Base-by-base conservation (phyloP, 2,113 vertebrate species). In the Piliocolobus tephrosceles region DNA sequence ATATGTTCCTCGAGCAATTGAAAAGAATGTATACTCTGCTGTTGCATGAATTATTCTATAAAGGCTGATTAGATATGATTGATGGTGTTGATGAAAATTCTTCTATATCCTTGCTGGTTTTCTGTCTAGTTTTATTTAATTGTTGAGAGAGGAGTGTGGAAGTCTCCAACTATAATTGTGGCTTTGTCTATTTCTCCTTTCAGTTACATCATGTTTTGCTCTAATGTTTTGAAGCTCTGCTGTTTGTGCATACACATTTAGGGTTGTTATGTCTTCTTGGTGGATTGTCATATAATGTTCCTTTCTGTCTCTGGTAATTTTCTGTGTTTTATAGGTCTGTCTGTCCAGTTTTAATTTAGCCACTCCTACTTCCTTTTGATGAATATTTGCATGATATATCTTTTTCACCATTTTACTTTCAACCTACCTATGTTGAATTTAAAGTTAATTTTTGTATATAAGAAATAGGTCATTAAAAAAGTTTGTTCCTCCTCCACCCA, bases 321-420 rank as follows among this genome's bases (percentile, higher is more conserved):
- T 70, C 25, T 58, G 84, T 79, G 61, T 52, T 85, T 58, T 55
- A 5, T 64, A 80, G 61, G 16, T 64, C n/a, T 38, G 20, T 35
- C 40, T 43, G 81, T 10, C 47, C 30, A 73, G 32, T 81, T 90
- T 86, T 86, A 86, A 47, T 43, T 52, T 6, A 93, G 40, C 13
- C 10, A 80, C 8, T 55, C 30, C 3, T 75, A 12, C 40, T 82
- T 82, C 86, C 47, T 95, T 91, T 79, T 38, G 45, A 38, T 68
- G 38, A 38, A 76, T 92, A 40, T 47, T 89, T 50, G 10, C 23
- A 83, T 13, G 38, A 52, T 47, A 5, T 38, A 30, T 32, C 17
- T 90, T 76, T 75, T 90, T 86, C 6, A 96, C 52, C 27, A 25
- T 84, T 66, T 93, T 95, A 68, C 64, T 81, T 81, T 82, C 17